Conservation (phyloP, 2,113 vertebrate species). For the Dascyllus trimaculatus region DNA sequence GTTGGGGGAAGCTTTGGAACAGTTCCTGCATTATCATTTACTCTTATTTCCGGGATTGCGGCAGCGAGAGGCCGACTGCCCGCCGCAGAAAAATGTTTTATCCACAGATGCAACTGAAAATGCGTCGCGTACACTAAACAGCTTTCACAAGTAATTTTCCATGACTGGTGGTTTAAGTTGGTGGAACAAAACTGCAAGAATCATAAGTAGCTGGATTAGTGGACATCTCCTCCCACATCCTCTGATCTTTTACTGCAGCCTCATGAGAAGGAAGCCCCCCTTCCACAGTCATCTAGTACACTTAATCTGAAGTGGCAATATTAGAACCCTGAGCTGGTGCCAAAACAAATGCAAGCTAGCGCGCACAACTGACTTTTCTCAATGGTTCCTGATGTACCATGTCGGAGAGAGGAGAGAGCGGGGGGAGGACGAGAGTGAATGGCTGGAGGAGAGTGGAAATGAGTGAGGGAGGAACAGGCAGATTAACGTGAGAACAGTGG, state of each 20-base stretch:
- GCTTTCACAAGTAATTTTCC: slow-evolving; percentile 47
- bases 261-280: slow-evolving; percentile 57
- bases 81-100: slow-evolving; percentile 16
- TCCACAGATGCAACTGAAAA: slow-evolving; percentile 25
- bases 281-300: slow-evolving; percentile 64
- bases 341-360: slow-evolving; percentile 70
- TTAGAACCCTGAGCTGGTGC: slow-evolving; percentile 66
- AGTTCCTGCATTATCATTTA: slow-evolving; percentile 19
- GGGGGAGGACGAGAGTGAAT: not conserved
- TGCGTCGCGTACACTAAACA: slow-evolving; percentile 32
- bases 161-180: slow-evolving; percentile 56
- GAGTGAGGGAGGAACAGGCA: slow-evolving; percentile 53
- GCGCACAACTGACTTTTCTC: slow-evolving; percentile 55
- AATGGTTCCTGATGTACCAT: slow-evolving; percentile 53
- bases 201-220: slow-evolving; percentile 65
- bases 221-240: slow-evolving; percentile 65
- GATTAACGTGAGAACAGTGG: slow-evolving; percentile 75
- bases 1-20: slow-evolving; percentile 13
- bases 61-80: not conserved
- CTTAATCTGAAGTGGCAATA: slow-evolving; percentile 77
- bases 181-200: slow-evolving; percentile 59
- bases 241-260: slow-evolving; percentile 68
- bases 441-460: slow-evolving; percentile 41
- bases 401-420: slow-evolving; percentile 26
- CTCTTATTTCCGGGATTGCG: slow-evolving; percentile 4